Evolutionary conservation across 2,888 invertebrate genomes (phyloP), one percentile per base, ranked within the genome.

Genomic region (Euclidia mi): DNA sequence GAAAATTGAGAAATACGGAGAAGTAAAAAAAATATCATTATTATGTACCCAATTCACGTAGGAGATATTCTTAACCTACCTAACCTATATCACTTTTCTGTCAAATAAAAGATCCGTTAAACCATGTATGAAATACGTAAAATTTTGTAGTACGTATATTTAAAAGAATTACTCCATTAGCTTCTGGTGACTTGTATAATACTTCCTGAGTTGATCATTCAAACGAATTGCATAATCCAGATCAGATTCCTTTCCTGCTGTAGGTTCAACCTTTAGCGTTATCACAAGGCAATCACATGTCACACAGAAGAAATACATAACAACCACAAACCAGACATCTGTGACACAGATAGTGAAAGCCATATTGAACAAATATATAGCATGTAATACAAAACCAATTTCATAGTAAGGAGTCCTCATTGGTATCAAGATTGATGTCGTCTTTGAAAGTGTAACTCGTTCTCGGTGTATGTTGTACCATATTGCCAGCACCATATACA

Each of bases 331-430:
- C 89, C 90, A 92, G 62, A 89, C 71, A 47, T 92, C 90, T 11
- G 82, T 55, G 0, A 77, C 47, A 1, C 86, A 62, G 6, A 84
- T 73, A 0, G 80, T 79, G 4, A 81, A 78, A 0, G 80, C 56
- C 12, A 84, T 72, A 52, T 83, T 71, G 3, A 81, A 64, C 11
- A 92, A 56, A 56, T 79, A 89, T 3, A 85, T 56, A 0, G 73
- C 65, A 47, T 92, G 92, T 0, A 91, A 44, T 0, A 82, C 28
- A 60, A 87, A 81, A 0, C 84, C 82, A 0, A 91, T 46, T 67
- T 92, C 91, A 28, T 84, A 86, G 43, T 80, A 90, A 0, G 92
- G 91, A 1, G 81, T 65, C 0, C 76, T 76, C 86, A 90, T 86
- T 0, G 92, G 88, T 85, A 91, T 81, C 0, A 92, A 67, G 4